Base-by-base conservation (phyloP, 2,113 vertebrate species). In the Amblyornis subalaris region DNA sequence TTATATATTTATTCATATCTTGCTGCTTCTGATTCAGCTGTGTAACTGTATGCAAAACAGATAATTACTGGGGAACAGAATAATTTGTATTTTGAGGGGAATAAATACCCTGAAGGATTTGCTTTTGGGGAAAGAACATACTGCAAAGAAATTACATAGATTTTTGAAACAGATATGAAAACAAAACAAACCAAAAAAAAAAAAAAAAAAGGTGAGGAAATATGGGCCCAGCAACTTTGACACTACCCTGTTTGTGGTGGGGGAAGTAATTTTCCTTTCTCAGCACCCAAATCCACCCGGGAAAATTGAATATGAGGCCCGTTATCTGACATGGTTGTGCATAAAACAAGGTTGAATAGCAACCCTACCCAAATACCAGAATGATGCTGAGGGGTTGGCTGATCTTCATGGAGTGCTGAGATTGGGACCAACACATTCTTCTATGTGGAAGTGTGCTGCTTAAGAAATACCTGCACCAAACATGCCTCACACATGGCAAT, bases 1-100 rank as follows among this genome's bases (percentile, higher is more conserved):
- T 96, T 96, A 97, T 96, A 97, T 97, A 97, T 97, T 95, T 96
- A 95, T 97, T 96, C 92, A 92, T 94, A 94, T 96, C 95, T 96
- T 91, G 83, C 95, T 96, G 91, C 84, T 97, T 96, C 91, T 96
- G 94, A 96, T 97, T 96, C 94, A 96, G 95, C 89, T 95, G 90
- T 96, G 93, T 90, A 96, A 95, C 92, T 96, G 89, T 96, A 96
- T 94, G 95, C 95, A 97, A 96, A 97, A 94, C 91, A 96, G 96
- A 96, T 97, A 96, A 96, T 91, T 96, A 94, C 93, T 65, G 74
- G 93, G 91, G 92, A 96, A 95, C 88, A 83, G 88, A 96, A 96
- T 95, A 96, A 96, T 96, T 86, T 97, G 93, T 95, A 94, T 95
- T 95, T 96, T 92, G 92, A 94, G 86, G 90, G 82, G 91, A 93